These are phyloP conservation scores for Azemiops feae DNA, from an alignment of 2,113 vertebrate genomes.

Conservation along the genomic window DNA sequence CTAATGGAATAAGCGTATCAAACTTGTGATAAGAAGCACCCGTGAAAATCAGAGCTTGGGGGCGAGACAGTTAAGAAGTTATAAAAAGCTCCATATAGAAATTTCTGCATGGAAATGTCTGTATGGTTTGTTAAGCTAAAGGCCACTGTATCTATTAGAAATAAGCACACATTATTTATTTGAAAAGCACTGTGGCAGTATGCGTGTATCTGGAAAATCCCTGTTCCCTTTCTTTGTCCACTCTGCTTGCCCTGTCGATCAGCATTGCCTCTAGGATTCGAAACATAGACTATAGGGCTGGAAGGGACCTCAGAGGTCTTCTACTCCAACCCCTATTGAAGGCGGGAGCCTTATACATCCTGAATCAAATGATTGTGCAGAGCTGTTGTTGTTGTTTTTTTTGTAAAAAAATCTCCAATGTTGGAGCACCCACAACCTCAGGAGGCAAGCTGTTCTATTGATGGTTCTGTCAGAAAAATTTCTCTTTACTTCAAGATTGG, in stretches of 20 bases:
- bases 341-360: background rate
- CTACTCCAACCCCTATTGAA: background rate
- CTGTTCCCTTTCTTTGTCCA: background rate
- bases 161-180: background rate
- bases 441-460: background rate
- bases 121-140: background rate
- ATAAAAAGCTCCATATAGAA: background rate
- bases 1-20: background rate
- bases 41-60: background rate
- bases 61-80: background rate
- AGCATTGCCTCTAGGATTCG: background rate
- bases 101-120: background rate
- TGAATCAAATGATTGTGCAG: background rate
- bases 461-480: background rate
- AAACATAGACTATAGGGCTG: background rate
- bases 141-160: background rate
- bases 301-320: background rate
- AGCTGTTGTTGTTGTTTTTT: too few species aligned
- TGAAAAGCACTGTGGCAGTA: background rate
- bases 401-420: background rate
- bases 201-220: background rate
- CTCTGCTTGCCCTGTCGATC: background rate
- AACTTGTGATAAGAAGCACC: background rate
- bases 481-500: background rate
- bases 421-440: background rate